Evolutionary conservation across 2,888 invertebrate species (phyloP).

Genomic region (Drosophila hawaiiensis): DNA sequence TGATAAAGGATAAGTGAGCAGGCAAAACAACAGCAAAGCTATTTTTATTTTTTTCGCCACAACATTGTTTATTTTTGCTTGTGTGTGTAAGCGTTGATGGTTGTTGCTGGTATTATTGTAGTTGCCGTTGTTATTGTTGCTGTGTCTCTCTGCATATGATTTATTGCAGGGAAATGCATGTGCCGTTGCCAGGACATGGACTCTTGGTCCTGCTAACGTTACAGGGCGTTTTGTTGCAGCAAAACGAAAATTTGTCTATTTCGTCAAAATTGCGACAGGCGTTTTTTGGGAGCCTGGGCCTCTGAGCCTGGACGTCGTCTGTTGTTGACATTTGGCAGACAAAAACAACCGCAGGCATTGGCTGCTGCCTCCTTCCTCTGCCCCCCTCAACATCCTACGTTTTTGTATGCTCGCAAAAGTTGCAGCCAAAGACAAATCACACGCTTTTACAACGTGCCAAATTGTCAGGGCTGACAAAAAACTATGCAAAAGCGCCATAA

Average conservation of each 20-base stretch:
- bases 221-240: constrained; percentile 75
- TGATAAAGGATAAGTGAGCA: constrained; percentile 28
- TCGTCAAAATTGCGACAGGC: constrained; percentile 81
- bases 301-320: constrained; percentile 60
- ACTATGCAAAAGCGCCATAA: constrained; percentile 70
- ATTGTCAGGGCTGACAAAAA: constrained; percentile 70
- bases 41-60: constrained; percentile 60
- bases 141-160: constrained; percentile 77
- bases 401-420: constrained; percentile 53
- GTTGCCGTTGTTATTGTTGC: constrained; percentile 65
- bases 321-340: constrained; percentile 81
- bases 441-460: constrained; percentile 76
- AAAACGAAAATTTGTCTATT: constrained; percentile 84
- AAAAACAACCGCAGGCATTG: constrained; percentile 57
- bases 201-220: constrained; percentile 41
- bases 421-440: constrained; percentile 80
- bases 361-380: not conserved
- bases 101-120: constrained; percentile 53
- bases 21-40: constrained; percentile 65
- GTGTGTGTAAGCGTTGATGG: constrained; percentile 38
- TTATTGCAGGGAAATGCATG: constrained; percentile 79
- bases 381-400: not conserved
- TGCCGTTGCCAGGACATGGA: constrained; percentile 57
- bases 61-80: constrained; percentile 60
- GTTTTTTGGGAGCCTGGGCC: constrained; percentile 62